These are phyloP conservation scores for Stichodactyla helianthus DNA, from an alignment of 64 coral and sea anemone genomes.

Conservation along the genomic window DNA sequence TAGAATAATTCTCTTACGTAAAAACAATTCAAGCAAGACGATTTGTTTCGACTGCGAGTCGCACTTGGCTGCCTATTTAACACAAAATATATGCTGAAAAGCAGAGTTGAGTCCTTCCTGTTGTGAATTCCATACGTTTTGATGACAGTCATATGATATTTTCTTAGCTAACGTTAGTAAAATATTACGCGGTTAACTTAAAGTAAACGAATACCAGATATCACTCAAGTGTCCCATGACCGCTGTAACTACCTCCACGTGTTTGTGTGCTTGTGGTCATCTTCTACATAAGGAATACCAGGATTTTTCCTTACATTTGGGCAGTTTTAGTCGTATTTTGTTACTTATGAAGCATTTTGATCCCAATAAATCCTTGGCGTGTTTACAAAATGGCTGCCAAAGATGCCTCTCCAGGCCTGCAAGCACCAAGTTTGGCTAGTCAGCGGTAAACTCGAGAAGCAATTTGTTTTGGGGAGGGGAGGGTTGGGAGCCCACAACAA, in stretches of 20 bases:
- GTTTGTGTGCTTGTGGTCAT: not conserved
- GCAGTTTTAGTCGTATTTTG: not conserved
- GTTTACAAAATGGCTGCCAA: constrained; percentile 1
- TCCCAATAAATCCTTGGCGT: not conserved
- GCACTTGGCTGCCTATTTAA: not conserved
- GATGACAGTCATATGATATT: not conserved
- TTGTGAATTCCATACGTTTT: not conserved
- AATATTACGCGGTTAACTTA: not conserved
- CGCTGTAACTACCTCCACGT: not conserved
- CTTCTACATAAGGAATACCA: not conserved
- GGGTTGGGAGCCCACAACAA: not conserved
- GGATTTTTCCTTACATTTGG: not conserved
- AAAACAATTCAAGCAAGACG: not conserved
- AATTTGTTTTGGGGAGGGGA: not conserved
- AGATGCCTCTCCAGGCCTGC: not conserved
- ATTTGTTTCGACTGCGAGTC: not conserved
- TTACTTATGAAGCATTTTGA: not conserved
- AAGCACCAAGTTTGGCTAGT: not conserved
- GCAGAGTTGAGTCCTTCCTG: not conserved
- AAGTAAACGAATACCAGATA: not conserved
- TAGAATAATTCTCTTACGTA: not conserved
- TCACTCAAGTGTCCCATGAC: not conserved
- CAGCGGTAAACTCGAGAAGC: not conserved
- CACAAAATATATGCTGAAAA: not conserved
- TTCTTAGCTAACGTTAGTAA: not conserved